phyloP scores from a whole-genome alignment of 2,113 vertebrate species.

The Athene cunicularia region DNA sequence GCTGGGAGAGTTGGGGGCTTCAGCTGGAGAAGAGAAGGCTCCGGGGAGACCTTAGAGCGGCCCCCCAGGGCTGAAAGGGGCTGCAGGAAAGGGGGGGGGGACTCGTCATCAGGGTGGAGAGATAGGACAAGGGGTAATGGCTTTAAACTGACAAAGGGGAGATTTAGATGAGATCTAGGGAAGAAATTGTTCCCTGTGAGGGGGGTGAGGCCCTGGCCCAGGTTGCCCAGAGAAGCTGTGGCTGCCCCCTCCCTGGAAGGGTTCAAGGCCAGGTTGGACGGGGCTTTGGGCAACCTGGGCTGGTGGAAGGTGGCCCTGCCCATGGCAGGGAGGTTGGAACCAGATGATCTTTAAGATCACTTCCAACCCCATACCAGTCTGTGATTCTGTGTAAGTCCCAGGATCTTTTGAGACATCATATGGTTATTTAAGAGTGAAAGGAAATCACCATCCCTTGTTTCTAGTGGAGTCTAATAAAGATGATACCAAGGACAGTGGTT shows the following conservation, averaged over 20 bases:
- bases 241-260: fast-evolving
- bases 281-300: neutral
- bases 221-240: neutral
- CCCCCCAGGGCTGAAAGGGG: too few species aligned
- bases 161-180: fast-evolving
- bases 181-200: fast-evolving
- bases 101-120: too few species aligned
- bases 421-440: neutral
- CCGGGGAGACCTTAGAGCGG: fast-evolving
- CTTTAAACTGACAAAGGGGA: neutral
- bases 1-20: neutral
- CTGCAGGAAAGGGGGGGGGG: too few species aligned
- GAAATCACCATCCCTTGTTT: neutral
- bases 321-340: too few species aligned
- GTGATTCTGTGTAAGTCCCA: neutral
- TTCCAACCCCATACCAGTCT: neutral
- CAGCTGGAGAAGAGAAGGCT: neutral
- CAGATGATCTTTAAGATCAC: fast-evolving
- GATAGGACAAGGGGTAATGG: too few species aligned
- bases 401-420: neutral
- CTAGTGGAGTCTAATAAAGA: neutral
- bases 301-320: neutral
- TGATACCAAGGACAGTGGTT: neutral
- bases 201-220: fast-evolving
- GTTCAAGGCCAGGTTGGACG: neutral